Base-by-base conservation (phyloP, 2,797 vertebrate species). In the Cirrhinus molitorella region DNA sequence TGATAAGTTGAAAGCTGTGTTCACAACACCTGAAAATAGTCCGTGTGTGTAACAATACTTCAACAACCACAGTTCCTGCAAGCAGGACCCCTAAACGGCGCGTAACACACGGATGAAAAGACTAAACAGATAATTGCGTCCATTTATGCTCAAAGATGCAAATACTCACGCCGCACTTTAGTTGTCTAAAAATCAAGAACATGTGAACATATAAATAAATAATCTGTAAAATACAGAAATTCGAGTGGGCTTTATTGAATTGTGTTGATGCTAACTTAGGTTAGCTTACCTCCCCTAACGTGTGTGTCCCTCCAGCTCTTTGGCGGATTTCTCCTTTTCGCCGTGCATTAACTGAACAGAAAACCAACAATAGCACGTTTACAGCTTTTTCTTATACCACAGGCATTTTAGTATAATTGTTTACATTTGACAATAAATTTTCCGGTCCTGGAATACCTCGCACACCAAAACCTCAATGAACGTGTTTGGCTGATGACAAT, bases 281-380 rank as follows among this genome's bases (percentile, higher is more conserved):
- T 49, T 78, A 83, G 82, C 73, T 61, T 83, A 83, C 73, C 82
- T 70, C 28, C 19, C 17, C 63, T 78, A 23, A n/a, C 76, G 76
- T 51, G 59, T 2, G 25, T 47, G 2, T 31, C 6, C 7, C 47
- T 45, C 34, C 80, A 43, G 71, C 21, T 14, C 47, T 83, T 63
- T 21, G 17, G 43, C 75, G 12, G 53, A 17, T 53, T 21, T 5
- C 8, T 28, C n/a, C 23, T 51, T 71, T 71, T 23, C 17, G 4
- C 25, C 25, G 61, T 45, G 28, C 37, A 67, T 76, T 28, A 17
- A 81, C 23, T 31, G 12, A 55, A 6, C 2, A 10, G 8, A 37
- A 45, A 13, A 68, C 3, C 40, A 28, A 45, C 17, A 14, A 13
- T 45, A 7, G 7, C 5, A 4, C 5, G 63, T 59, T 34, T 47